Percentiles rank a stretch among this genome's conserved stretches.
Evolutionary conservation across 1,140 invertebrate species (phyloP).

Genomic region (Ptiloglossa arizonensis): DNA sequence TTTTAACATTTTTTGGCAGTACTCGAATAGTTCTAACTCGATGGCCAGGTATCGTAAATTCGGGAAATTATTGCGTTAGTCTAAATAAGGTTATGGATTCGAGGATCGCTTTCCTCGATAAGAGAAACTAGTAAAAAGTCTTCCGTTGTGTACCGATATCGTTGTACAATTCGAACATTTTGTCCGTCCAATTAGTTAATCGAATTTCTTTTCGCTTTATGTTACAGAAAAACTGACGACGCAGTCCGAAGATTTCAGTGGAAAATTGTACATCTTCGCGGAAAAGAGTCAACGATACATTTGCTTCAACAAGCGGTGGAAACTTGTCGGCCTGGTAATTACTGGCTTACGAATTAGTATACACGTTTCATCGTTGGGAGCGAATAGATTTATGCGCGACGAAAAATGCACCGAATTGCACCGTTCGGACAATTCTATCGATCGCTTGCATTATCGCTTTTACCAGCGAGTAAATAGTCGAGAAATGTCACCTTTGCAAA

Average conservation of each 20-base stretch:
- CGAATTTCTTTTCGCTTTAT: slow-evolving; percentile 22
- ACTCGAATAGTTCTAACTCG: too few relatives aligned
- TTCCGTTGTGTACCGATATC: too few relatives aligned
- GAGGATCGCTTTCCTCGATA: too few relatives aligned
- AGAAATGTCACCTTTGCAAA: background rate
- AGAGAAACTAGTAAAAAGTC: too few relatives aligned
- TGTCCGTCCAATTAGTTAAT: background rate
- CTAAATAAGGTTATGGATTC: too few relatives aligned
- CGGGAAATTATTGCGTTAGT: too few relatives aligned
- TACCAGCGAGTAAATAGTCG: background rate
- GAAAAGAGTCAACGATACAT: slow-evolving; percentile 83
- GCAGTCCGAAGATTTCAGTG: slow-evolving; percentile 81
- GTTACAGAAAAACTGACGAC: slow-evolving; percentile 83
- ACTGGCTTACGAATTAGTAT: slow-evolving; percentile 54
- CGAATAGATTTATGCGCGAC: slow-evolving; percentile 41
- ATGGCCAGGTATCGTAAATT: too few relatives aligned
- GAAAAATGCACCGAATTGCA: slow-evolving; percentile 29
- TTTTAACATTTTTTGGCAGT: too few relatives aligned
- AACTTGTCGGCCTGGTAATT: slow-evolving; percentile 83
- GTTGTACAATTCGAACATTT: background rate
- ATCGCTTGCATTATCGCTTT: slow-evolving; percentile 15
- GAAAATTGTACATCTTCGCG: slow-evolving; percentile 82
- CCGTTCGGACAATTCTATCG: slow-evolving; percentile 39
- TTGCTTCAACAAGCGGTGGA: slow-evolving; percentile 84
- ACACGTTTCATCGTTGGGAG: slow-evolving; percentile 47